A percentile compares a stretch with the other conserved stretches of the same genome.
Evolutionary conservation across 2,113 vertebrate species (phyloP).

Genomic region (Dendrocopos noguchii): DNA sequence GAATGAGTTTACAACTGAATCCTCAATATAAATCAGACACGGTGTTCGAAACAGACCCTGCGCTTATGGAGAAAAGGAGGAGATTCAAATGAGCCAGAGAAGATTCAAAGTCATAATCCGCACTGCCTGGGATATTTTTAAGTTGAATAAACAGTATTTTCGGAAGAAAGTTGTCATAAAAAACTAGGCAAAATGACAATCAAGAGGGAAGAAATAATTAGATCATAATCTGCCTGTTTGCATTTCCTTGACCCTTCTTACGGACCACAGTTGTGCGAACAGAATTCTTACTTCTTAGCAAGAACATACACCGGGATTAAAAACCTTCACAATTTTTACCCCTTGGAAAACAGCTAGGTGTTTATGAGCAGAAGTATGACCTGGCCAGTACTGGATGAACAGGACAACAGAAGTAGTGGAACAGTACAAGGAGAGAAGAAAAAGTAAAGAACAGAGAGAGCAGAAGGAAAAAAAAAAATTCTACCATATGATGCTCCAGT

Average conservation of each 20-base stretch:
- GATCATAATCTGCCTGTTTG: not conserved
- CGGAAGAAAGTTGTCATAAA: not conserved
- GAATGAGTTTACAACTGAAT: not conserved
- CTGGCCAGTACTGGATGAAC: not conserved
- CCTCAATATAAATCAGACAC: not conserved
- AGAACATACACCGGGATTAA: not conserved
- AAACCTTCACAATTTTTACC: not conserved
- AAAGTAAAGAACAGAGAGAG: not conserved
- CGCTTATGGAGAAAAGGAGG: not conserved
- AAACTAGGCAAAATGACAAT: not conserved
- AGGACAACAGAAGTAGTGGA: not conserved
- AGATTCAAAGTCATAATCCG: not conserved
- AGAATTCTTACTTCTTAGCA: not conserved
- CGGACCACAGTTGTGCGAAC: not conserved
- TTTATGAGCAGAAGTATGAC: not conserved
- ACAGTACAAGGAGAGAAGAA: not conserved
- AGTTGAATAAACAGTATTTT: not conserved
- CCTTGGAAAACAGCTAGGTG: not conserved
- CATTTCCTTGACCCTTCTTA: not conserved
- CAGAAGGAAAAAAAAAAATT: not conserved
- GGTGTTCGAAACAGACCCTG: not conserved
- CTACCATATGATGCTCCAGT: rapidly evolving
- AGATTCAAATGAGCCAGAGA: not conserved
- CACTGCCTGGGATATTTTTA: not conserved
- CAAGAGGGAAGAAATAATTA: not conserved